Percentiles rank a stretch among this genome's conserved stretches.
Conservation (phyloP, 2,888 invertebrate genomes). For the Meandrusa payeni region DNA sequence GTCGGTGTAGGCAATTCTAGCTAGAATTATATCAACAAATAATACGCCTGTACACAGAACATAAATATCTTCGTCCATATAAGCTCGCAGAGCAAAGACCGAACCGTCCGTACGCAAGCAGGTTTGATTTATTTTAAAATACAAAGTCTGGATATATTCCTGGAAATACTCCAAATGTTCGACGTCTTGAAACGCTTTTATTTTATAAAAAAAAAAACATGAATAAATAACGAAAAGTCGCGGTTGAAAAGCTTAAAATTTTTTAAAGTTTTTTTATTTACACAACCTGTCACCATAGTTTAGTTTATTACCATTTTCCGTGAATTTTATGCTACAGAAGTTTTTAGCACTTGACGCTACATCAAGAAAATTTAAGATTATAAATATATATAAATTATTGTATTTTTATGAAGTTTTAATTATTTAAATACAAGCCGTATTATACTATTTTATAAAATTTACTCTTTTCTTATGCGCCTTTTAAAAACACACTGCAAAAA, state of each 20-base stretch:
- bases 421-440: no score
- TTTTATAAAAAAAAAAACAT: slow-evolving; percentile 21
- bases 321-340: not conserved
- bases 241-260: slow-evolving; percentile 6
- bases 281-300: not conserved
- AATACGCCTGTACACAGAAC: slow-evolving; percentile 2
- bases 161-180: slow-evolving; percentile 19
- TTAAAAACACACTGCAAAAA: no score
- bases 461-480: no score
- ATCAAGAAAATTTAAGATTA: no score
- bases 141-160: slow-evolving; percentile 7
- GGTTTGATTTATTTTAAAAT: slow-evolving; percentile 21
- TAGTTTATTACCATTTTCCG: slow-evolving; percentile 7
- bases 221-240: slow-evolving; percentile 18
- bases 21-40: no score
- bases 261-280: not conserved
- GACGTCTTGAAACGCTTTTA: slow-evolving; percentile 11
- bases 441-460: no score
- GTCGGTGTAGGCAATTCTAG: no score
- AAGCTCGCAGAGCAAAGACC: slow-evolving; percentile 13
- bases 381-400: no score
- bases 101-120: slow-evolving; percentile 9
- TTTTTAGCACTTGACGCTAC: no score
- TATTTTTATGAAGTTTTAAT: no score
- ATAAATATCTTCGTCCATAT: slow-evolving; percentile 8